Base-by-base conservation (phyloP, 2,888 invertebrate genomes). In the Synanthedon vespiformis region DNA sequence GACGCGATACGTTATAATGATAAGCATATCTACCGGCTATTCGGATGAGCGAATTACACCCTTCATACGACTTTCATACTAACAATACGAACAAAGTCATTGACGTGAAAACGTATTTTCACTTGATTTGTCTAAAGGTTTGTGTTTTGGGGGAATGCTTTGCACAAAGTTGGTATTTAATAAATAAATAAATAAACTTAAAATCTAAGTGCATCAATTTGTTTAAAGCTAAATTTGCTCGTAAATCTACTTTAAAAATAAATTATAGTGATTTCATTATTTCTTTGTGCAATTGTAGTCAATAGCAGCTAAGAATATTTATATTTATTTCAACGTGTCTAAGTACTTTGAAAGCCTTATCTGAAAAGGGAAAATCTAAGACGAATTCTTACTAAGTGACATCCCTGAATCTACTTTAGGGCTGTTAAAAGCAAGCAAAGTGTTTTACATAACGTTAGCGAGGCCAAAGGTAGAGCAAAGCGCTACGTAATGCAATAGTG, bases 1-100 rank as follows among this genome's bases (percentile, higher is more conserved):
- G 59, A 60, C 56, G 57, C 64, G 61, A 68, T 68, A 68, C 66
- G 63, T 63, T 66, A 64, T 54, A 53, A 51, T 61, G 78, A 77
- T 77, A 77, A 72, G 61, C 68, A 57, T 83, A 82, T 84, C 80
- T 63, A 57, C 68, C 68, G 76, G 77, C 57, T 73, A 64, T 78
- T 62, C 75, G 72, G 74, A 69, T 79, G 77, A 80, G 64, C 63
- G 74, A 65, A 56, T 74, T 60, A 48, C 22, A 48, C 22, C 48
- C 48, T 48, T 48, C 22, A 16, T 48, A 48, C 14, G 51, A 51
- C 13, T 22, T 27, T 48, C 27, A 48, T 13, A 13, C n/a, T 16
- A 51, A 51, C 44, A 18, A 48, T 48, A 22, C 22, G 48, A 4
- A 16, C 22, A 64, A 68, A 69, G 73, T 70, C 68, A 68, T 56